These are phyloP conservation scores for Dorcus parallelipipedus DNA, from an alignment of 2,888 invertebrate genomes.

Conservation along the genomic window DNA sequence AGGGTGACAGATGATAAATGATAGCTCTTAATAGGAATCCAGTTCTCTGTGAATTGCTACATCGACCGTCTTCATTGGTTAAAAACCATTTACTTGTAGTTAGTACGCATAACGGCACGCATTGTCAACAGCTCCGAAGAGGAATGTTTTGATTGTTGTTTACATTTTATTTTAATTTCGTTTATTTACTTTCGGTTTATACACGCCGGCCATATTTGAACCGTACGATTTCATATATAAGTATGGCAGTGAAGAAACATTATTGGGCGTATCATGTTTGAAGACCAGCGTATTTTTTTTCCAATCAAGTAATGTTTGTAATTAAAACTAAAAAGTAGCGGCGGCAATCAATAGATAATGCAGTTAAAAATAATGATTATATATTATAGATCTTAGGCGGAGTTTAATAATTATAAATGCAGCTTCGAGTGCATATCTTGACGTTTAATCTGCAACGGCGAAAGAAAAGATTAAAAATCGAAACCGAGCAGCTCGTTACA, in stretches of 20 bases:
- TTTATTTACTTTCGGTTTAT: background rate
- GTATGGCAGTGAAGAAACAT: background rate
- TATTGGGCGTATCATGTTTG: background rate
- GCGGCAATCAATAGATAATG: background rate
- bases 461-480: slow-evolving; percentile 15
- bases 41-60: slow-evolving; percentile 46
- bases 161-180: background rate
- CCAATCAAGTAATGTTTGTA: background rate
- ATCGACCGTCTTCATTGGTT: slow-evolving; percentile 44
- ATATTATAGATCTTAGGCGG: slow-evolving; percentile 5
- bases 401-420: slow-evolving; percentile 16
- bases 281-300: background rate
- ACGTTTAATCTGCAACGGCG: slow-evolving; percentile 28
- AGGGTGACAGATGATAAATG: slow-evolving; percentile 49
- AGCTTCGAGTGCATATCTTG: slow-evolving; percentile 24
- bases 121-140: no score
- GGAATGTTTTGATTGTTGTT: slow-evolving; percentile 3
- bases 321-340: slow-evolving; percentile 4
- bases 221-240: background rate
- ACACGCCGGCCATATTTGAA: background rate
- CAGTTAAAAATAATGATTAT: slow-evolving; percentile 13
- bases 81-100: slow-evolving; percentile 27
- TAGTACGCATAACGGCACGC: slow-evolving; percentile 2
- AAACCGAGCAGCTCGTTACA: slow-evolving; percentile 14
- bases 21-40: slow-evolving; percentile 48